Base-by-base conservation (phyloP, 2,797 vertebrate genomes). In the Acrocephalus scirpaceus region DNA sequence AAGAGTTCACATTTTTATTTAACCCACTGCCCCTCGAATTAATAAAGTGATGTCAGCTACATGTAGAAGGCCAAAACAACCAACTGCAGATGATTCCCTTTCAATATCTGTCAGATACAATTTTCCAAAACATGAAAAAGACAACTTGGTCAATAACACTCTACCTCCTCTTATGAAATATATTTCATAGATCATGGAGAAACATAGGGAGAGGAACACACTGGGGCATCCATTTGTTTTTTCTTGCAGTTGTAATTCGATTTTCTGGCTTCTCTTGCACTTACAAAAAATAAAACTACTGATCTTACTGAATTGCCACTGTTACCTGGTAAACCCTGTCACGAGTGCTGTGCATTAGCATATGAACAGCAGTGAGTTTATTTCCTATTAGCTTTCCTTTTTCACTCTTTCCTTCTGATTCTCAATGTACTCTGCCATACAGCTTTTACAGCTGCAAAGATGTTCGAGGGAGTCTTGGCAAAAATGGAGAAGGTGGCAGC, bases 221-320 rank as follows among this genome's bases (percentile, higher is more conserved):
- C 21, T 53, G 25, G 25, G 7, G 9, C 40, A 44, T 48, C 51
- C 38, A 20, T 40, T 84, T 48, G 14, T 14, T 64, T 79, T 65
- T 64, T 51, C 23, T 54, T 53, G 4, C 38, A 73, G 18, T 19
- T 1, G 0, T 6, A 36, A 27, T 77, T 81, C 0, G 0, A 10
- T 10, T 73, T 81, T 81, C 44, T 82, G 18, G 3, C 23, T 75
- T 81, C 58, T 76, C 30, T 51, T 88, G 32, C 21, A 48, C 18
- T 57, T 72, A 61, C 0, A 32, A n/a, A 40, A 79, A 47, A 5
- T 78, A 48, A 20, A 66, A 2, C 29, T 72, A 23, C 16, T 42
- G 32, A 15, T 72, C 8, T 2, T 71, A 64, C 10, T 64, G 36
- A 74, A 57, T 72, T 61, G 15, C 40, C n/a, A 30, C 30, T 72